Conservation (phyloP, 2,888 invertebrate genomes). For the Buathra laborator region DNA sequence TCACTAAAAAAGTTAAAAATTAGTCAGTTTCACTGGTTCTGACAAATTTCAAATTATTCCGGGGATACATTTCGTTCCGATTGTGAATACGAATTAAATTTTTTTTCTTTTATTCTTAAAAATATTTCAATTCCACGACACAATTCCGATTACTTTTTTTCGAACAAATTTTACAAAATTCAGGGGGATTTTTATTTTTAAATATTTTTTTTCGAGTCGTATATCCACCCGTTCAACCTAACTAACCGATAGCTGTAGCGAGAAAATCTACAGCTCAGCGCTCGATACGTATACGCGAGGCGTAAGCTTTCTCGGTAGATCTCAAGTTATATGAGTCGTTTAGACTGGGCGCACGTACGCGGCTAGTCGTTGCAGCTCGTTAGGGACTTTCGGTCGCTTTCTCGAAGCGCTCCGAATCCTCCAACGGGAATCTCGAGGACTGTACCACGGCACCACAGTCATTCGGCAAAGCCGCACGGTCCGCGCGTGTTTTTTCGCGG, state of each 20-base stretch:
- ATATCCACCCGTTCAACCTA: too few relatives aligned
- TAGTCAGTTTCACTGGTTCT: too few relatives aligned
- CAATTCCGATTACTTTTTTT: too few relatives aligned
- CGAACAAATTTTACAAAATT: too few relatives aligned
- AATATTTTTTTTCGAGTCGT: too few relatives aligned
- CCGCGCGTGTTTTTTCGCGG: slow-evolving; percentile 76
- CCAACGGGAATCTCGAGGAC: slow-evolving; percentile 49
- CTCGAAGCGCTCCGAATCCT: slow-evolving; percentile 75
- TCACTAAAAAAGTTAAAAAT: too few relatives aligned
- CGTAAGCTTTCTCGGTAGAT: slow-evolving; percentile 66
- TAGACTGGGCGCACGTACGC: slow-evolving; percentile 68
- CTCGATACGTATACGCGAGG: slow-evolving; percentile 33
- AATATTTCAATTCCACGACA: too few relatives aligned
- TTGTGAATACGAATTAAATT: too few relatives aligned
- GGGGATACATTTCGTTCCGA: too few relatives aligned
- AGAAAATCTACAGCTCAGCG: slow-evolving; percentile 24
- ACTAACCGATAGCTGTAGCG: neutral
- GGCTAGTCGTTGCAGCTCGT: slow-evolving; percentile 78
- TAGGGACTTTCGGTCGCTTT: slow-evolving; percentile 80
- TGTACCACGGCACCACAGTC: slow-evolving; percentile 17
- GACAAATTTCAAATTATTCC: too few relatives aligned
- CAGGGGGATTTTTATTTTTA: too few relatives aligned
- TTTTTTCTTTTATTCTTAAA: too few relatives aligned
- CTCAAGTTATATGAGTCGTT: slow-evolving; percentile 71
- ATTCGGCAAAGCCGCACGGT: slow-evolving; percentile 44